These are phyloP conservation scores for Incurvaria masculella DNA, from an alignment of 2,888 invertebrate genomes.

Conservation along the genomic window DNA sequence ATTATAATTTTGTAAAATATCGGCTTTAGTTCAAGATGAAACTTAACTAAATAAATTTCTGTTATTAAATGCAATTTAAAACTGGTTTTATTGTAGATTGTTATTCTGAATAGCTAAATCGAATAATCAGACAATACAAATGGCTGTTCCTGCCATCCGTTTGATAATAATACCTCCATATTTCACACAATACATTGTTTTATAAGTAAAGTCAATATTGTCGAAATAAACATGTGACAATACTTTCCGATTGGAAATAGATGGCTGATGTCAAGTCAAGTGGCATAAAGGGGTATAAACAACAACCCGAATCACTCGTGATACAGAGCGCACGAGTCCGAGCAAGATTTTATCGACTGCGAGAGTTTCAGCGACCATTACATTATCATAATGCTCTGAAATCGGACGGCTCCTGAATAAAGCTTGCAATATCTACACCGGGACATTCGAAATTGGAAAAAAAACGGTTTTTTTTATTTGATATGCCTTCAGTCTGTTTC, in stretches of 20 bases:
- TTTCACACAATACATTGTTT: too few relatives aligned
- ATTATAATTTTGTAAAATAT: constrained; percentile 55
- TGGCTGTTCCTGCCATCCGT: too few relatives aligned
- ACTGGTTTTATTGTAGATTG: constrained; percentile 31
- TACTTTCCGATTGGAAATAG: too few relatives aligned
- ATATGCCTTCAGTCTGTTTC: too few relatives aligned
- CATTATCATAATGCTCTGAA: neutral
- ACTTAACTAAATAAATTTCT: constrained; percentile 57
- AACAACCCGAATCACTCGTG: neutral
- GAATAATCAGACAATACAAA: too few relatives aligned
- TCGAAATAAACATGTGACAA: too few relatives aligned
- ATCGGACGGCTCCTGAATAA: neutral
- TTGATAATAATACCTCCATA: too few relatives aligned
- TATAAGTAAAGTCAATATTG: too few relatives aligned
- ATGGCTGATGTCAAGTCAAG: neutral
- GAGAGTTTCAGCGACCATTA: neutral
- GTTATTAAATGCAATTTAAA: constrained; percentile 54
- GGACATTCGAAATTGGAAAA: too few relatives aligned
- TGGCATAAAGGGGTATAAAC: neutral
- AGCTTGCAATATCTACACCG: too few relatives aligned
- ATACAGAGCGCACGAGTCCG: neutral
- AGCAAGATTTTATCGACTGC: neutral
- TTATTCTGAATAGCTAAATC: too few relatives aligned
- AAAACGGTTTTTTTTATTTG: too few relatives aligned
- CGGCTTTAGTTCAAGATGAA: constrained; percentile 51